A percentile compares a stretch with the other conserved stretches of the same genome.
Evolutionary conservation across 2,888 invertebrate species (phyloP).

Genomic region (Plagodis pulveraria): DNA sequence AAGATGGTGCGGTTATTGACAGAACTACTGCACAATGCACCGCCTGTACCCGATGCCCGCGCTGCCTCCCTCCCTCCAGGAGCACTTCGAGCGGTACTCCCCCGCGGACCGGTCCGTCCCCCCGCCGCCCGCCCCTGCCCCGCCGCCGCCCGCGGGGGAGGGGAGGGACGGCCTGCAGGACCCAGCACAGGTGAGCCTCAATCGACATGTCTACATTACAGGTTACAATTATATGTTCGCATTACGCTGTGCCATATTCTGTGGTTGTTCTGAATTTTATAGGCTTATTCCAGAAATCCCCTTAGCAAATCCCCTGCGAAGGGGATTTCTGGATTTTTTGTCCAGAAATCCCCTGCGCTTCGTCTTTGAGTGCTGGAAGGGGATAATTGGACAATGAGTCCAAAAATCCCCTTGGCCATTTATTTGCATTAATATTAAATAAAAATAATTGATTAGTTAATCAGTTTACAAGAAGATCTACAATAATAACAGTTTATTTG

Average conservation of each 20-base stretch:
- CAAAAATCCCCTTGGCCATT: no score
- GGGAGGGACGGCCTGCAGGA: conserved; percentile 44
- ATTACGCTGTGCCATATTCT: not conserved
- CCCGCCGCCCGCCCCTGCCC: conserved; percentile 38
- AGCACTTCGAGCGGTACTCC: conserved; percentile 59
- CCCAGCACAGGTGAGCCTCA: conserved; percentile 14
- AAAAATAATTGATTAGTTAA: no score
- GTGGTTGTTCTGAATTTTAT: no score
- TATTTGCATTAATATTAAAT: no score
- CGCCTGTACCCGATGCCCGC: conserved; percentile 69
- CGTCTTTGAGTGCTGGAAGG: no score
- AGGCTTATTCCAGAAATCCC: no score
- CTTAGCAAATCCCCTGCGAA: no score
- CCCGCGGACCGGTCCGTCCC: conserved; percentile 53
- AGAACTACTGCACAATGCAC: conserved; percentile 71
- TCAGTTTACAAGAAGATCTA: no score
- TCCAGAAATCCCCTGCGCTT: no score
- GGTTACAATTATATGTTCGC: not conserved
- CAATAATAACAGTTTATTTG: no score
- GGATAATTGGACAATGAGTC: no score
- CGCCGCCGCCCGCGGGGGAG: conserved; percentile 19
- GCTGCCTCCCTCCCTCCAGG: conserved; percentile 56
- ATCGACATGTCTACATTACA: not conserved
- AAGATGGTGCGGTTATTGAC: conserved; percentile 5
- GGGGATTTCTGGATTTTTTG: no score